Evolutionary conservation across 2,888 invertebrate genomes (phyloP), one percentile per base, ranked within the genome.

Genomic region (Quadriops clusia): DNA sequence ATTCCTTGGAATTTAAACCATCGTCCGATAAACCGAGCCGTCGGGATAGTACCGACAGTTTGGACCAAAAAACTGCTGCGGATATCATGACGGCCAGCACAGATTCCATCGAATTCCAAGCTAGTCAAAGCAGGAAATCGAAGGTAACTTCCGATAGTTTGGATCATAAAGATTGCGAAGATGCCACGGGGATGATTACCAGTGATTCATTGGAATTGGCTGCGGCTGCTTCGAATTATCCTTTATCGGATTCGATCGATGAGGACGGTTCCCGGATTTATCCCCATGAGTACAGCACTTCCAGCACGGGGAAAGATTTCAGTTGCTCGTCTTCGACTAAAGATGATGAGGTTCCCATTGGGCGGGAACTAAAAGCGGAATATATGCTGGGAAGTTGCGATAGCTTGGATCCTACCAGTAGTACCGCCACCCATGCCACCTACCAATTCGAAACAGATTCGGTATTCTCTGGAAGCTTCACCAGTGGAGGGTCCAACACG

Each of bases 401-500:
- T 41, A 81, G 78, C 41, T 53, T 82, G 30, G 84, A 84, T 48
- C 77, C 75, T 3, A 79, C 82, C 5, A 83, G 82, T 43, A 81
- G 83, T 1, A 76, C 77, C 24, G 83, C 81, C 1, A 85, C 85
- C 2, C 74, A 84, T 45, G 85, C 84, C 7, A 84, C 84, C 1
- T 44, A 81, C 51, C 83, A 83, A 52, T 82, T 79, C 42, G 84
- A 85, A 56, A 79, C 79, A 0, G 84, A 85, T 50, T 86, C 85
- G 1, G 74, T 83, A 20, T 83, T 84, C 77, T 84, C 85, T 1
- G 83, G 84, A 30, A 85, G 85, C 56, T 73, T 84, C 30, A 84
- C 85, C 11, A 85, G 85, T 56, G 74, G 72, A 40, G 84, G 83
- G 42, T 85, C 85, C 33, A 84, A 83, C 56, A 85, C 85, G 8